These are phyloP conservation scores for Aelia acuminata DNA, from an alignment of 2,888 invertebrate species.

Conservation along the genomic window DNA sequence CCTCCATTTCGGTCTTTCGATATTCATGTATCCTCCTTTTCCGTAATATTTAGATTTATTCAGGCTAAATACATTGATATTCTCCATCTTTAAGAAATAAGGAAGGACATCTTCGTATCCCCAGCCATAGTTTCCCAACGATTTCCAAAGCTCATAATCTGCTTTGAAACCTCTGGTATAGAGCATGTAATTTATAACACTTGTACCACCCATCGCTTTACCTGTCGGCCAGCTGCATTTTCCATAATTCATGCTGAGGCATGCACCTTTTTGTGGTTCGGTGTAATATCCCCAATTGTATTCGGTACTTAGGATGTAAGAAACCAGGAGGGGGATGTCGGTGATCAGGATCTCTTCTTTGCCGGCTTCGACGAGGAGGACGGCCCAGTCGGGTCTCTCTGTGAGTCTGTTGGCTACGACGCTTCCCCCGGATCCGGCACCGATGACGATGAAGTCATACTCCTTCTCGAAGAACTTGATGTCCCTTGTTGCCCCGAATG, in stretches of 20 bases:
- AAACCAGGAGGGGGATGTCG: slow-evolving; percentile 71
- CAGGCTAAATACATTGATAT: slow-evolving; percentile 67
- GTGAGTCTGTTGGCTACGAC: slow-evolving; percentile 73
- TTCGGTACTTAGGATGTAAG: slow-evolving; percentile 67
- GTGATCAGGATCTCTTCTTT: slow-evolving; percentile 71
- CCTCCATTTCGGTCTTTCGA: slow-evolving; percentile 75
- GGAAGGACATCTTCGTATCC: slow-evolving; percentile 68
- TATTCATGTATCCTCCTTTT: slow-evolving; percentile 74
- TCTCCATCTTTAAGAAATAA: slow-evolving; percentile 69
- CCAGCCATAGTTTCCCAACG: slow-evolving; percentile 71
- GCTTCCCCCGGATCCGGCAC: slow-evolving; percentile 74
- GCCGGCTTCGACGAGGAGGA: slow-evolving; percentile 72
- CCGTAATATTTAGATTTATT: slow-evolving; percentile 73
- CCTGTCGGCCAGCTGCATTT: slow-evolving; percentile 70
- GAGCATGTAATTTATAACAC: slow-evolving; percentile 73
- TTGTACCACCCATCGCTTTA: slow-evolving; percentile 72
- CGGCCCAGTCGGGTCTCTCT: slow-evolving; percentile 71
- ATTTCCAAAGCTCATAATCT: slow-evolving; percentile 73
- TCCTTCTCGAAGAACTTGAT: slow-evolving; percentile 64
- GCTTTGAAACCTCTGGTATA: slow-evolving; percentile 72
- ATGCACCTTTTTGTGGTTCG: slow-evolving; percentile 70
- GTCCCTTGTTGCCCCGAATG: slow-evolving; percentile 65
- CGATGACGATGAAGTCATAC: slow-evolving; percentile 71
- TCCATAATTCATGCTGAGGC: slow-evolving; percentile 67
- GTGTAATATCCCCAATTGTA: slow-evolving; percentile 71